Evolutionary conservation across 2,888 invertebrate species (phyloP).

Genomic region (Xanthia togata): DNA sequence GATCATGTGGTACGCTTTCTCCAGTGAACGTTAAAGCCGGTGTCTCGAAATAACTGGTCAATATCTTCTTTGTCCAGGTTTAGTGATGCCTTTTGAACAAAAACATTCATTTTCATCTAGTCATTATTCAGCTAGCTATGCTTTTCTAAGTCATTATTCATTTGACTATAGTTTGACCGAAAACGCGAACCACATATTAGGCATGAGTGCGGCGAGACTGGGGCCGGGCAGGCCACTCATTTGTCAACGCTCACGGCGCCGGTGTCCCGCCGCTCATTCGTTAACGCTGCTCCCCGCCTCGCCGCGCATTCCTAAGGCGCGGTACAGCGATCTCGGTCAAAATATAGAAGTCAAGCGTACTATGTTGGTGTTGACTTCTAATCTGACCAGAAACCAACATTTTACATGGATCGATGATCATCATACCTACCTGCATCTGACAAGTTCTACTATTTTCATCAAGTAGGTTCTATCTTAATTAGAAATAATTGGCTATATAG

Average conservation of each 20-base stretch:
- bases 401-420: neutral
- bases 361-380: neutral
- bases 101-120: neutral
- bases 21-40: slow-evolving; percentile 78
- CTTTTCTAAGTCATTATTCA: too few relatives aligned
- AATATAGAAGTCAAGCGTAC: neutral
- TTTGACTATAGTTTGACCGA: too few relatives aligned
- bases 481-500: neutral
- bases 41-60: slow-evolving; percentile 82
- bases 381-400: neutral
- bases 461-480: neutral
- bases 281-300: too few relatives aligned
- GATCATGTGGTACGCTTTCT: slow-evolving; percentile 54
- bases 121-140: neutral
- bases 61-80: slow-evolving; percentile 81
- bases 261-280: too few relatives aligned
- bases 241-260: too few relatives aligned
- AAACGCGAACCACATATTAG: too few relatives aligned
- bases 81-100: slow-evolving; percentile 51
- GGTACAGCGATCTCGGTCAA: too few relatives aligned
- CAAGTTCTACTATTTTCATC: neutral
- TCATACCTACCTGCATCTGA: neutral
- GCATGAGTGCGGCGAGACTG: too few relatives aligned
- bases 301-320: too few relatives aligned
- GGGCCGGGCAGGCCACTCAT: too few relatives aligned